A percentile compares a stretch with the other conserved stretches of the same genome.
Conservation (phyloP, 2,797 vertebrate species). For the Gymnoscopelus microlampas region DNA sequence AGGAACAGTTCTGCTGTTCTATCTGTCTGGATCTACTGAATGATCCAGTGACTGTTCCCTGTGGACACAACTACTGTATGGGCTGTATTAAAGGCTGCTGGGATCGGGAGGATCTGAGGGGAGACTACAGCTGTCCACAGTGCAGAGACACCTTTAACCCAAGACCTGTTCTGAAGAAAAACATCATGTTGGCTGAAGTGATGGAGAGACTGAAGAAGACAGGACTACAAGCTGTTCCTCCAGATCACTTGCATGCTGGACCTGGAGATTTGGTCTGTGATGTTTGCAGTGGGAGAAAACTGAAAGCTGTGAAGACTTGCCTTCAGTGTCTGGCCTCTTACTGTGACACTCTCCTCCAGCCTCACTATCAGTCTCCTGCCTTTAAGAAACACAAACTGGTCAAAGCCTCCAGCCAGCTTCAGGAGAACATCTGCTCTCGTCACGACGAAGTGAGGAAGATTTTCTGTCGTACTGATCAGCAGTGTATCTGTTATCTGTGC, state of each 20-base stretch:
- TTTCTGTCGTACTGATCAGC: constrained; percentile 22
- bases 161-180: no score
- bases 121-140: no score
- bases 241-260: no score
- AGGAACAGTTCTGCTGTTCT: no score
- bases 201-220: constrained; percentile 17
- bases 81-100: constrained; percentile 64
- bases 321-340: constrained; percentile 11
- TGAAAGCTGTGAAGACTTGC: constrained; percentile 8
- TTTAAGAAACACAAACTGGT: constrained; percentile 43
- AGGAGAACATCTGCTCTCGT: constrained; percentile 22
- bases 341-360: constrained; percentile 26
- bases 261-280: no score
- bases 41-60: constrained; percentile 33
- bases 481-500: constrained; percentile 14
- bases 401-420: constrained; percentile 9
- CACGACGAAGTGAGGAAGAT: constrained; percentile 19
- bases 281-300: no score
- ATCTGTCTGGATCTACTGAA: no score
- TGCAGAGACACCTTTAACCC: no score
- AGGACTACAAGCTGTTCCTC: no score
- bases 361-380: constrained; percentile 23
- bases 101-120: background rate
- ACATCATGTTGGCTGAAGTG: constrained; percentile 20
- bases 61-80: constrained; percentile 69